These are phyloP conservation scores for Sipha maydis DNA, from an alignment of 2,888 invertebrate species.

Conservation along the genomic window DNA sequence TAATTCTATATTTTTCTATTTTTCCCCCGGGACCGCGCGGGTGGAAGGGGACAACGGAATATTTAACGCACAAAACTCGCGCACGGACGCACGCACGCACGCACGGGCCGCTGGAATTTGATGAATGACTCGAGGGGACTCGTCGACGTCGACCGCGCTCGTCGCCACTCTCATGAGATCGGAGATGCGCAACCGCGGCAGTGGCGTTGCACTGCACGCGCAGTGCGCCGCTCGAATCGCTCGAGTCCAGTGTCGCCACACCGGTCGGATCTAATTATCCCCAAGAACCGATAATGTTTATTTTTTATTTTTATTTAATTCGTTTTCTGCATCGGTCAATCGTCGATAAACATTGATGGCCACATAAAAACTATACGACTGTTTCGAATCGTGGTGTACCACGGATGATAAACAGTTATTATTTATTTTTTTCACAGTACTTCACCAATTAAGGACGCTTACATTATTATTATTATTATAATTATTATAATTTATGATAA, in stretches of 20 bases:
- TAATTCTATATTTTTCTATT: not conserved
- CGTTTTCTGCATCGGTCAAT: too few species aligned
- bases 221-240: not conserved
- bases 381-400: too few species aligned
- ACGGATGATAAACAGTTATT: too few species aligned
- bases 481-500: too few species aligned
- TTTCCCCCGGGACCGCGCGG: not conserved
- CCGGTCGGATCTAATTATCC: not conserved
- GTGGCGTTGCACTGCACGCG: not conserved
- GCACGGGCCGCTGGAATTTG: conserved; percentile 29
- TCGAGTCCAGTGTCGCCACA: not conserved
- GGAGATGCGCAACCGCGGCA: conserved; percentile 29
- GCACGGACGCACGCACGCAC: conserved; percentile 1
- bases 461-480: too few species aligned
- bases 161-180: conserved; percentile 20
- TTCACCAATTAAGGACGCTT: too few species aligned
- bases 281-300: not conserved
- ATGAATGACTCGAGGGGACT: conserved; percentile 10
- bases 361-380: too few species aligned
- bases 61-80: not conserved
- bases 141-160: not conserved
- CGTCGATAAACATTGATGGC: too few species aligned
- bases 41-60: not conserved
- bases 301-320: too few species aligned
- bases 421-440: too few species aligned